A percentile compares a stretch with the other conserved stretches of the same genome.
These are phyloP conservation scores for Bicyclus anynana DNA, from an alignment of 1,140 invertebrate genomes.

Conservation along the genomic window DNA sequence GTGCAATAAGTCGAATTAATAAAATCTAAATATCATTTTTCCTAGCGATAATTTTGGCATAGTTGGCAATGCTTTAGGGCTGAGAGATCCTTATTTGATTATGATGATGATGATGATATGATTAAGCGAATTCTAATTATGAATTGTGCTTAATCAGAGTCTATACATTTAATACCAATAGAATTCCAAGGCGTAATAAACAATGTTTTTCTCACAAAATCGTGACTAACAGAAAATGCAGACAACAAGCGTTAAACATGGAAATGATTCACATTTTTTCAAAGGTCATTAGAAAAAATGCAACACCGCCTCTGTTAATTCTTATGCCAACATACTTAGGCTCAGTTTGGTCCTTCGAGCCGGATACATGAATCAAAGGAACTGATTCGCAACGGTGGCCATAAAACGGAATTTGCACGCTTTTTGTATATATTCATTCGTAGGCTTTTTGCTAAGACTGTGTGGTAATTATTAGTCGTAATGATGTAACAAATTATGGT, in stretches of 20 bases:
- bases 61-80: too few species aligned
- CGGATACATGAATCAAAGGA: conserved; percentile 11
- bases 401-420: conserved; percentile 42
- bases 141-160: too few species aligned
- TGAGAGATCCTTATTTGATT: too few species aligned
- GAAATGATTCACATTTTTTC: conserved; percentile 28
- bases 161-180: background rate
- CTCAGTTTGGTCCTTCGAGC: conserved; percentile 24
- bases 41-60: too few species aligned
- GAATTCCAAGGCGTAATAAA: background rate
- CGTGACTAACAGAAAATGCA: conserved; percentile 20
- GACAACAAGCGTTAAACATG: conserved; percentile 20
- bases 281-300: conserved; percentile 21
- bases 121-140: too few species aligned
- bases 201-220: conserved; percentile 11
- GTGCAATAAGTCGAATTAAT: too few species aligned
- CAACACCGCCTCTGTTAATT: conserved; percentile 1
- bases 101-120: too few species aligned
- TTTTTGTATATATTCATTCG: conserved; percentile 32
- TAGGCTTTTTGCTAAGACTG: conserved; percentile 31
- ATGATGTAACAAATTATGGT: too few species aligned
- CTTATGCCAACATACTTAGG: conserved; percentile 1
- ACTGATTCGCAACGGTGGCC: conserved; percentile 27
- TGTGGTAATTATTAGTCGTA: conserved; percentile 29
- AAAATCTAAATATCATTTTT: too few species aligned